phyloP scores from a whole-genome alignment of 1,140 invertebrate genomes.

The Goniozus legneri region DNA sequence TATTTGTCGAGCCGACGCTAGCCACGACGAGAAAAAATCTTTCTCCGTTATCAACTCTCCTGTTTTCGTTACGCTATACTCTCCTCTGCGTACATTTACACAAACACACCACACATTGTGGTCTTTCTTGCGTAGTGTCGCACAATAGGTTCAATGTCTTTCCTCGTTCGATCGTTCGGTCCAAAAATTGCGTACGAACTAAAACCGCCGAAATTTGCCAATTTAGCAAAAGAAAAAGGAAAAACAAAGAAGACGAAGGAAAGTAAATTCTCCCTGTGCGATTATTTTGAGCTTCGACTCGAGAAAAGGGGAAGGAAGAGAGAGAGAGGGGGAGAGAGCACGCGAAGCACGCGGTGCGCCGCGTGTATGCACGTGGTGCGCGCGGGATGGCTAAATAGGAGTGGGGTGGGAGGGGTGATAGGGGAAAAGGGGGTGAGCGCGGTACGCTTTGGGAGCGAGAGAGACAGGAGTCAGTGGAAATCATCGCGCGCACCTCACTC shows the following conservation, averaged over 20 bases:
- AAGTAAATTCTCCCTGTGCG: neutral
- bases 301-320: neutral
- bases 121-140: too few relatives aligned
- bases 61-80: too few relatives aligned
- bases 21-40: too few relatives aligned
- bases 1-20: too few relatives aligned
- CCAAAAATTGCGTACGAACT: too few relatives aligned
- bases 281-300: neutral
- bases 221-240: neutral
- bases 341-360: neutral
- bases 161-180: neutral
- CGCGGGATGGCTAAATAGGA: conserved; percentile 13
- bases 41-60: too few relatives aligned
- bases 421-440: conserved; percentile 2
- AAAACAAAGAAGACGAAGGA: neutral
- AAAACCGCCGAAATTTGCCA: neutral
- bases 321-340: neutral
- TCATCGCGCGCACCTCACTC: conserved; percentile 28
- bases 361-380: conserved; percentile 14
- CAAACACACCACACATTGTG: too few relatives aligned
- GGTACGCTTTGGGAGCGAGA: neutral
- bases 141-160: neutral
- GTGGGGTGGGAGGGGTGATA: neutral
- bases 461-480: conserved; percentile 27
- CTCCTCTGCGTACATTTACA: too few relatives aligned